Evolutionary conservation across 2,113 vertebrate species (phyloP), one percentile per base, ranked within the genome.

Genomic region (Melanerpes aurifrons): DNA sequence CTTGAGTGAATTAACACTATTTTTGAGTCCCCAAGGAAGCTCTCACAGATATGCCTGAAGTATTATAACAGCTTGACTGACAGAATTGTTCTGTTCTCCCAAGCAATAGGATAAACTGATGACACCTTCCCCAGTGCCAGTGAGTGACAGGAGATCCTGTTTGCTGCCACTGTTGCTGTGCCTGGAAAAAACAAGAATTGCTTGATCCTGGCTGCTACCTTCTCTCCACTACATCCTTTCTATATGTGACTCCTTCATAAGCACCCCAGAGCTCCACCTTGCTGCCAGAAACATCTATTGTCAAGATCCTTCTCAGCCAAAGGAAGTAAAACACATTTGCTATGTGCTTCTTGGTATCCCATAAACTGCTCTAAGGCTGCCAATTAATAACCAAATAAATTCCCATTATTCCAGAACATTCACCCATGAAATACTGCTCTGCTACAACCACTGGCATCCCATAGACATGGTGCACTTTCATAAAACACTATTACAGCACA

Each of bases 271-370:
- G 8, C 40, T 77, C 32, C 66, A 48, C 14, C 14, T 57, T 24
- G 43, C 26, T 74, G 43, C 12, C 48, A 91, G 63, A 68, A 83
- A 45, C 8, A 64, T 10, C 24, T 37, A 8, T 22, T 43, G 64
- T 26, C 57, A 59, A 71, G 18, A 70, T 47, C 28, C 47, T 88
- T 68, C 54, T 37, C 43, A 82, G 20, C 3, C 56, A 85, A 37
- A 45, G 19, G 20, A 79, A 6, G 24, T 19, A 75, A 70, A 29
- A 85, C 24, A 37, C 3, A 12, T 37, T 63, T 53, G 14, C 48
- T 32, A 7, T 1, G 1, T 22, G 15, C 1, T 0, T 15, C 18
- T 26, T 57, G 31, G n/a, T 13, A 17, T 59, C 21, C 56, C 37
- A 80, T 15, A 86, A 70, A 50, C 21, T 64, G 19, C 19, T 71